These are phyloP conservation scores for Nibea albiflora DNA, from an alignment of 2,113 vertebrate genomes.

Conservation along the genomic window DNA sequence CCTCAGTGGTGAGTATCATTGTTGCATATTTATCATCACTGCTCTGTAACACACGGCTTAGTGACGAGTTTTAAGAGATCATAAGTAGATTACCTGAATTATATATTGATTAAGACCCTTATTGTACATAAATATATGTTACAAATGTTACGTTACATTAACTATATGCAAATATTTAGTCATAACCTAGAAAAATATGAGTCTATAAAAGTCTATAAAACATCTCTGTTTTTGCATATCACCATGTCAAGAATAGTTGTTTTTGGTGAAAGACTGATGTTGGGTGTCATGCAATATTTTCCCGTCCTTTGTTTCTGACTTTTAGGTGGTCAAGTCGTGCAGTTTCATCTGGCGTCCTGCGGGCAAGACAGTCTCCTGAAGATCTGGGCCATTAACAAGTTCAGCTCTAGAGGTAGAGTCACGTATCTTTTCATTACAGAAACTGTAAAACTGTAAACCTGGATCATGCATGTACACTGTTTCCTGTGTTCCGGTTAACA, in stretches of 20 bases:
- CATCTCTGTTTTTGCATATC: no score
- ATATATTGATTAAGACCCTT: background rate
- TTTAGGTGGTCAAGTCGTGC: constrained; percentile 79
- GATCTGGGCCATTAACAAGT: constrained; percentile 88
- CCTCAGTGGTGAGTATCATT: constrained; percentile 70
- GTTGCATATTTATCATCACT: background rate
- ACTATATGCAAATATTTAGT: background rate
- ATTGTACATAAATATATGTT: background rate
- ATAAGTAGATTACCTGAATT: background rate
- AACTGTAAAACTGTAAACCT: background rate
- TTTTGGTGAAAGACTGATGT: background rate
- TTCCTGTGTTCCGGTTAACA: background rate
- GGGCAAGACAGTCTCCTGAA: constrained; percentile 94
- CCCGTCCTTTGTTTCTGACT: constrained; percentile 24
- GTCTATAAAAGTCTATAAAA: no score
- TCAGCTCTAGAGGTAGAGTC: constrained; percentile 82
- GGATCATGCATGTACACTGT: background rate
- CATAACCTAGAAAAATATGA: no score
- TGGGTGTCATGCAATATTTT: background rate
- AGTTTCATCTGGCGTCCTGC: constrained; percentile 90
- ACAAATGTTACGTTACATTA: background rate
- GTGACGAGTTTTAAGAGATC: background rate
- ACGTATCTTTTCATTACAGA: background rate
- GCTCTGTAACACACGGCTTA: background rate
- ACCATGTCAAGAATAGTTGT: background rate